phyloP scores from a whole-genome alignment of 2,113 vertebrate species.

The Psittacus erithacus region DNA sequence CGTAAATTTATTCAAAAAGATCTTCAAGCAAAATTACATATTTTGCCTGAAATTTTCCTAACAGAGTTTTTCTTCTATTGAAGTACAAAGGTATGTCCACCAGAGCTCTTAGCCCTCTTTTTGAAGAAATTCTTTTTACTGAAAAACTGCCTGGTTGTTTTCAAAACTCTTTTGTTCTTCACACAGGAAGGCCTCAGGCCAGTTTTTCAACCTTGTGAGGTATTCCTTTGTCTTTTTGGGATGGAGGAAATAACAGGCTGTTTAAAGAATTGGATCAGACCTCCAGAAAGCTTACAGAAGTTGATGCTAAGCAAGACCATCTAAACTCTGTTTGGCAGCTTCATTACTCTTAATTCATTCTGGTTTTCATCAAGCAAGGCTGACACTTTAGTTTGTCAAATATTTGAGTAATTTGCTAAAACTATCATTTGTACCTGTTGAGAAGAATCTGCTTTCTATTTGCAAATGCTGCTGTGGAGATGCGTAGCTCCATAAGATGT shows the following conservation, averaged over 20 bases:
- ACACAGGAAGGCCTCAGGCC: background rate
- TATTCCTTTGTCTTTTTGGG: background rate
- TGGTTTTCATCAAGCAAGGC: background rate
- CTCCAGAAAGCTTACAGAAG: background rate
- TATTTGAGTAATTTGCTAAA: background rate
- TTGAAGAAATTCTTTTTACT: background rate
- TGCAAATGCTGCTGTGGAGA: background rate
- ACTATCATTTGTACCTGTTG: background rate
- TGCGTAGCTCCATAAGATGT: background rate
- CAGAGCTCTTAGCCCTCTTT: background rate
- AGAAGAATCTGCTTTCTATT: background rate
- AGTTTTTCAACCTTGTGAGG: background rate
- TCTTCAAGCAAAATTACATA: background rate
- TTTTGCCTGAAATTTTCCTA: background rate
- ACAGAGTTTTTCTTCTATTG: background rate
- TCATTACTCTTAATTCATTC: background rate
- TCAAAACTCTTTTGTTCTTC: background rate
- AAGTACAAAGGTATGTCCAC: fast-evolving
- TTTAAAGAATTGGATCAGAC: background rate
- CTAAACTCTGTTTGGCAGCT: background rate
- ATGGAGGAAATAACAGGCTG: background rate
- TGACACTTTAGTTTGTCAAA: background rate
- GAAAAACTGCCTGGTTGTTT: background rate
- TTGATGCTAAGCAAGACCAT: background rate
- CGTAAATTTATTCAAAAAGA: background rate